These are phyloP conservation scores for Urocyon cinereoargenteus DNA, from an alignment of 2,797 vertebrate species.

Conservation along the genomic window DNA sequence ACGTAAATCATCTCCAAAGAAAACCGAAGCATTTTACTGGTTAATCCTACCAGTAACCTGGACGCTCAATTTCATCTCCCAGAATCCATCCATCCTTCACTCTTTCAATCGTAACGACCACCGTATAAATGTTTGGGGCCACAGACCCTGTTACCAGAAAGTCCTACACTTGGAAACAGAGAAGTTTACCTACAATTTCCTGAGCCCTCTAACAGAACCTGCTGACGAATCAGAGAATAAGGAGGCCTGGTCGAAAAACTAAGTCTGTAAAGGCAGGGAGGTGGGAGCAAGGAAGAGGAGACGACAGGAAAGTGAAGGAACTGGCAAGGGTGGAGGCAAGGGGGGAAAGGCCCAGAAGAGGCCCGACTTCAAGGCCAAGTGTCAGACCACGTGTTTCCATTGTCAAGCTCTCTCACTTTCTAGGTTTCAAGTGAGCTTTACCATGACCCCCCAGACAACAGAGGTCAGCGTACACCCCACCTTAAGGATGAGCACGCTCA, in stretches of 20 bases:
- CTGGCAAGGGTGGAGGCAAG: too few species aligned
- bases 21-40: constrained; percentile 19
- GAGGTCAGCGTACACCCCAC: fast-evolving
- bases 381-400: neutral
- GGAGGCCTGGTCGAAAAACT: neutral
- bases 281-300: neutral
- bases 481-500: neutral
- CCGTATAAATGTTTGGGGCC: neutral
- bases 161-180: neutral
- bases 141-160: neutral
- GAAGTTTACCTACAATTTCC: neutral
- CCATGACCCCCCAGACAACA: neutral
- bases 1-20: neutral
- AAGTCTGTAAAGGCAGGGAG: neutral
- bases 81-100: neutral
- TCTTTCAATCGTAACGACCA: neutral
- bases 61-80: neutral
- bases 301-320: neutral
- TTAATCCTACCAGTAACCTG: neutral
- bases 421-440: neutral
- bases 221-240: neutral
- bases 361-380: neutral
- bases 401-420: neutral
- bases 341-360: neutral
- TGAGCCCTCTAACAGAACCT: neutral